These are phyloP conservation scores for Cordilura impudica DNA, from an alignment of 2,888 invertebrate genomes.

Conservation along the genomic window DNA sequence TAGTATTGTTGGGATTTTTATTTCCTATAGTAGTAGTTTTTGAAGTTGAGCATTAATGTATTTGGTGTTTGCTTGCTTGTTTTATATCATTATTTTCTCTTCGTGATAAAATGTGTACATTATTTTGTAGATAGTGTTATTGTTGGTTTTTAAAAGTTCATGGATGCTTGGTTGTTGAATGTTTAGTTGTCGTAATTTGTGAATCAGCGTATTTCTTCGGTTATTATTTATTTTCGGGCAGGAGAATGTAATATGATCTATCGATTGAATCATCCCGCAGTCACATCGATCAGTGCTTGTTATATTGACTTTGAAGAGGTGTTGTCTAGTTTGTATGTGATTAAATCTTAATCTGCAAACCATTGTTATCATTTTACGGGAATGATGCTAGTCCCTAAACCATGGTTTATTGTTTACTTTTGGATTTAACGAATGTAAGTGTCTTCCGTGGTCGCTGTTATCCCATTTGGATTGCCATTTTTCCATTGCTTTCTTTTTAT, in stretches of 20 bases:
- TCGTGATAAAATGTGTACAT: not conserved
- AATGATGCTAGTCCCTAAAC: not conserved
- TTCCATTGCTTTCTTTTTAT: not conserved
- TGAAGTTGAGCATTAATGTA: no score
- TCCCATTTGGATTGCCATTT: conserved; percentile 17
- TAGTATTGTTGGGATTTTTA: no score
- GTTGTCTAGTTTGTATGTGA: not conserved
- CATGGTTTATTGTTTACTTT: conserved; percentile 1
- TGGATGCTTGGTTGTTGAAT: not conserved
- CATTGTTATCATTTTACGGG: not conserved
- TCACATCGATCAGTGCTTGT: not conserved
- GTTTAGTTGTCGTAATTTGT: not conserved
- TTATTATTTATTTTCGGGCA: not conserved
- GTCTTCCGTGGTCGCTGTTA: not conserved
- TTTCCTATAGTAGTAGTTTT: no score
- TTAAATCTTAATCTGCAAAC: not conserved
- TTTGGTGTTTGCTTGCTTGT: no score
- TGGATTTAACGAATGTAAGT: not conserved
- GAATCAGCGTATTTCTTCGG: no score
- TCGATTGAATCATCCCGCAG: not conserved
- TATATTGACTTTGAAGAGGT: not conserved
- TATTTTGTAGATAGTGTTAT: not conserved
- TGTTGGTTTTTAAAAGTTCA: not conserved
- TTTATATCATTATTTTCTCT: not conserved
- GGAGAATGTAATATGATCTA: not conserved